Conservation (phyloP, 2,113 vertebrate species). For the Xenotilapia caudafasciata region DNA sequence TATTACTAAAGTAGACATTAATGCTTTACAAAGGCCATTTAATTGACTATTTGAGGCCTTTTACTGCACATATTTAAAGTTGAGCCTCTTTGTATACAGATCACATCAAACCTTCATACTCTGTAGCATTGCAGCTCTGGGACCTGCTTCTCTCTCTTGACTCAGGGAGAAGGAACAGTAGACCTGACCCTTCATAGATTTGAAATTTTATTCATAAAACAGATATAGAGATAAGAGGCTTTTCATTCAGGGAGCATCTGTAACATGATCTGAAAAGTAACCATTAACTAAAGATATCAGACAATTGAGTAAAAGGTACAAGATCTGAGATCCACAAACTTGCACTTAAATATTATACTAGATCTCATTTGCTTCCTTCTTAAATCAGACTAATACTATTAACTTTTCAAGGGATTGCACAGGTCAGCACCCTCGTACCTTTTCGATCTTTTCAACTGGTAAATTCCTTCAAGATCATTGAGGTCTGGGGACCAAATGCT, state of each 20-base stretch:
- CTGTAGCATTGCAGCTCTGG: background rate
- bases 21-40: background rate
- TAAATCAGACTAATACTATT: background rate
- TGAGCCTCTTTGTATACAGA: background rate
- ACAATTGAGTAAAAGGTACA: background rate
- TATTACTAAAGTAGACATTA: background rate
- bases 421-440: background rate
- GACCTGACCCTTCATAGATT: background rate
- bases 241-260: background rate
- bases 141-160: background rate
- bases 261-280: background rate
- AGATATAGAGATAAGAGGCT: background rate
- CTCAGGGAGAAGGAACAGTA: background rate
- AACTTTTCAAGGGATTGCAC: background rate
- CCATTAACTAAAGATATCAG: background rate
- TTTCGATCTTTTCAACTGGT: background rate
- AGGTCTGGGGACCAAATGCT: background rate
- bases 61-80: background rate
- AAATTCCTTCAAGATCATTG: background rate
- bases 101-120: background rate
- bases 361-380: background rate
- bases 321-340: background rate
- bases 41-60: background rate
- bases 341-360: rapidly evolving
- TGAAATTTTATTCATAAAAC: background rate